Evolutionary conservation across 2,113 vertebrate genomes (phyloP).

Genomic region (Myotis davidii): DNA sequence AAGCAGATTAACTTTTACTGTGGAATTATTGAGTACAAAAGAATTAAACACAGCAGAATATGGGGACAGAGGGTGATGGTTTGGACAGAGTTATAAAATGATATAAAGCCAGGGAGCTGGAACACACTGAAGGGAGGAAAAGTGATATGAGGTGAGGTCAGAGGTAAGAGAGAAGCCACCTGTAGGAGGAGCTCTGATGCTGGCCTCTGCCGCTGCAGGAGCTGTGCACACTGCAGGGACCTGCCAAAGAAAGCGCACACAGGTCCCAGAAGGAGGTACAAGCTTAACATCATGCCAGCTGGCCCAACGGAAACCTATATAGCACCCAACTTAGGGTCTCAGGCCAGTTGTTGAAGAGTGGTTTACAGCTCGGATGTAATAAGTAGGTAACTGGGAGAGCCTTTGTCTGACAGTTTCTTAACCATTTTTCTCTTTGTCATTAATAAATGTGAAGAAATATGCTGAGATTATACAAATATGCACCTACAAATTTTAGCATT

Average conservation of each 20-base stretch:
- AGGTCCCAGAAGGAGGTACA: background rate
- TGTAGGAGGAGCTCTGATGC: background rate
- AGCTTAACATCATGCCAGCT: accelerated
- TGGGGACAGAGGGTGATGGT: background rate
- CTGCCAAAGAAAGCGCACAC: background rate
- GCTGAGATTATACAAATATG: background rate
- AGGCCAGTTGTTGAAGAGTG: background rate
- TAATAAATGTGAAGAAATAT: background rate
- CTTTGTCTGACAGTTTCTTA: background rate
- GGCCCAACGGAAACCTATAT: background rate
- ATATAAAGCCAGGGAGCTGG: background rate
- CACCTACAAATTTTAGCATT: background rate
- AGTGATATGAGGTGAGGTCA: background rate
- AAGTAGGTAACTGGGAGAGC: background rate
- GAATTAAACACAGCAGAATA: background rate
- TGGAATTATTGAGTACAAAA: background rate
- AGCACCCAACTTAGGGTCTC: background rate
- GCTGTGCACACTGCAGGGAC: background rate
- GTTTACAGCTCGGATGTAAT: background rate
- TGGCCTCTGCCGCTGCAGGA: background rate
- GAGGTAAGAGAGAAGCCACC: background rate
- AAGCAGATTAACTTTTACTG: background rate
- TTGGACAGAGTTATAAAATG: too few species aligned
- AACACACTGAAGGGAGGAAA: background rate
- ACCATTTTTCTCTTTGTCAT: background rate